These are phyloP conservation scores for Acestrorhynchus altus DNA, from an alignment of 2,797 vertebrate species.

Conservation along the genomic window DNA sequence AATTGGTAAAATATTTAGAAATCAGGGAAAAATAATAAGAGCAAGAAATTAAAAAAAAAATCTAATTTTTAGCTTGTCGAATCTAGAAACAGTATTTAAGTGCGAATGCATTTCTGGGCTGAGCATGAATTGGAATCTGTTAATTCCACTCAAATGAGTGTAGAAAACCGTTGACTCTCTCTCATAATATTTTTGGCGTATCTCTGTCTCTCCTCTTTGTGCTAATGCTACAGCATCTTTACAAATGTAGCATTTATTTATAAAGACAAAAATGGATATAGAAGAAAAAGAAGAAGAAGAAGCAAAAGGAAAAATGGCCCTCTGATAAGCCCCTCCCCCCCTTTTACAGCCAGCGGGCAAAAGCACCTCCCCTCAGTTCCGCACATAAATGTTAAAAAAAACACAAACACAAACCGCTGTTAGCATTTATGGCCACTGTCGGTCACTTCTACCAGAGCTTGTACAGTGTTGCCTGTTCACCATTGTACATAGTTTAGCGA, in stretches of 20 bases:
- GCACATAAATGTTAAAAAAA: slow-evolving; percentile 4
- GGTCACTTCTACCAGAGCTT: slow-evolving; percentile 14
- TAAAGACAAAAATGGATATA: slow-evolving; percentile 20
- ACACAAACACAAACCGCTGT: not conserved
- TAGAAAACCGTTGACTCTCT: slow-evolving; percentile 29
- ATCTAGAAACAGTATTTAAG: not conserved
- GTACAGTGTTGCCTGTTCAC: slow-evolving; percentile 50
- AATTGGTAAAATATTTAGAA: too few species aligned
- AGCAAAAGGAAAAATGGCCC: slow-evolving; percentile 30
- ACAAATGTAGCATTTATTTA: slow-evolving; percentile 42
- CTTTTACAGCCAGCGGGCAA: slow-evolving; percentile 37
- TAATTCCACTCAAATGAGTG: not conserved
- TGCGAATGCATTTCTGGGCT: not conserved
- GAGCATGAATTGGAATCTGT: not conserved
- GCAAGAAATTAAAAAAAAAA: too few species aligned
- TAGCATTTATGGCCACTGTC: not conserved
- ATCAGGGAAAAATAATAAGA: too few species aligned
- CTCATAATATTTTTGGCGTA: slow-evolving; percentile 51
- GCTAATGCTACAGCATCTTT: slow-evolving; percentile 50
- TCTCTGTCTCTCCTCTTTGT: slow-evolving; percentile 30
- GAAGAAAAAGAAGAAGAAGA: slow-evolving; percentile 6
- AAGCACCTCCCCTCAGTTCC: slow-evolving; percentile 25
- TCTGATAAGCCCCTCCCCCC: slow-evolving; percentile 49
- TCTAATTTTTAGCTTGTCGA: not conserved
- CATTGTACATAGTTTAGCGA: slow-evolving; percentile 76